A percentile compares a stretch with the other conserved stretches of the same genome.
phyloP scores from a whole-genome alignment of 2,113 vertebrate species.

The Rhinoderma darwinii region DNA sequence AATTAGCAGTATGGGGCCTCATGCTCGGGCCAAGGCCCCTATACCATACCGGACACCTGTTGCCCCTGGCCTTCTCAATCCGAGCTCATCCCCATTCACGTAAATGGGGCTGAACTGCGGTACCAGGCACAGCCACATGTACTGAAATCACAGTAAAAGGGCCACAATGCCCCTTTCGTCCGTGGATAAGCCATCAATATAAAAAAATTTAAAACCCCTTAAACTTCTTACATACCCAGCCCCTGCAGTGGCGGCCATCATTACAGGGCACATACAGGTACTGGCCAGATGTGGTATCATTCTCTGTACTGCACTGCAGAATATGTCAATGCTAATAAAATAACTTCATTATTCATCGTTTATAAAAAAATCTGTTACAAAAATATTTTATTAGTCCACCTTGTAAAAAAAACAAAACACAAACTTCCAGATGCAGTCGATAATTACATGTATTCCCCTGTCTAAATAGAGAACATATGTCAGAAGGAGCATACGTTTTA shows the following conservation, averaged over 20 bases:
- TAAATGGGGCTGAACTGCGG: too few relatives aligned
- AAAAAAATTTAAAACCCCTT: background rate
- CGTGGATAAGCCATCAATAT: background rate
- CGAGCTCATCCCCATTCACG: too few relatives aligned
- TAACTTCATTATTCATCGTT: background rate
- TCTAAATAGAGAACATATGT: constrained; percentile 47
- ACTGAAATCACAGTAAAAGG: too few relatives aligned
- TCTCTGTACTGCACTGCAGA: background rate
- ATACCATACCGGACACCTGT: too few relatives aligned
- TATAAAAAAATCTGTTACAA: background rate
- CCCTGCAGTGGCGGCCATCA: background rate
- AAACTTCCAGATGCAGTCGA: constrained; percentile 9
- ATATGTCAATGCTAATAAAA: background rate
- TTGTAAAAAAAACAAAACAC: constrained; percentile 35
- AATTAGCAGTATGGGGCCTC: too few relatives aligned
- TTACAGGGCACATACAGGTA: background rate
- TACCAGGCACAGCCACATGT: too few relatives aligned
- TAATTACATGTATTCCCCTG: constrained; percentile 50
- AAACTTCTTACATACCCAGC: background rate
- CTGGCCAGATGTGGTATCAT: background rate
- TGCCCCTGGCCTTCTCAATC: too few relatives aligned
- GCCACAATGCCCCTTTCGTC: background rate
- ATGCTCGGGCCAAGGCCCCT: too few relatives aligned
- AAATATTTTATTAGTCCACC: constrained; percentile 31
- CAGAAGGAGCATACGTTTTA: constrained; percentile 8